Conservation (phyloP, 2,888 invertebrate genomes). For the Drosophila nr. medialis region DNA sequence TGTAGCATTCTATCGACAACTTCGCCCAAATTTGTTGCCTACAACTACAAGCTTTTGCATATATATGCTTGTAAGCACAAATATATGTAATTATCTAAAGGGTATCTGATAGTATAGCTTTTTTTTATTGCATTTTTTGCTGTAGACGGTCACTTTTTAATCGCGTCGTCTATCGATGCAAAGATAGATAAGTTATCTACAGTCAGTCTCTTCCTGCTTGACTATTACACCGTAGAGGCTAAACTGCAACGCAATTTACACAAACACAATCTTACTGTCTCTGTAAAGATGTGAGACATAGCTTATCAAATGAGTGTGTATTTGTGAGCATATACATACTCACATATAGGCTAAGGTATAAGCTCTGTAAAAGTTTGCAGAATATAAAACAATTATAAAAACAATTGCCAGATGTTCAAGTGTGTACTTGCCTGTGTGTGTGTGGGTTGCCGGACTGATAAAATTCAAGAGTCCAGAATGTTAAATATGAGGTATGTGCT, state of each 20-base stretch:
- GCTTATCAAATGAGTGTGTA: neutral
- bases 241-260: conserved; percentile 47
- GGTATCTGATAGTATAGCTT: neutral
- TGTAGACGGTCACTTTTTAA: conserved; percentile 19
- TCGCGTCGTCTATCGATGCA: conserved; percentile 32
- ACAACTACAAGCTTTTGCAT: neutral
- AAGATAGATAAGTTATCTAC: conserved; percentile 45
- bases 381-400: conserved; percentile 41
- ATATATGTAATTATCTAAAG: neutral
- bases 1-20: neutral
- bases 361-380: conserved; percentile 14
- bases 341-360: neutral
- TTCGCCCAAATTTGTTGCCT: neutral
- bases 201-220: neutral
- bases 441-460: conserved; percentile 20
- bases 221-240: conserved; percentile 24
- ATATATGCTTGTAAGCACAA: neutral
- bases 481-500: conserved; percentile 6
- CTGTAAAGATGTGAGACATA: neutral
- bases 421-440: neutral
- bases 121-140: neutral
- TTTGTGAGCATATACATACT: neutral
- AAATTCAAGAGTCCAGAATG: conserved; percentile 16
- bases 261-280: neutral
- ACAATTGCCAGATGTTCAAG: conserved; percentile 35